Evolutionary conservation across 1,140 invertebrate genomes (phyloP).

Genomic region (Leptinotarsa defecta): DNA sequence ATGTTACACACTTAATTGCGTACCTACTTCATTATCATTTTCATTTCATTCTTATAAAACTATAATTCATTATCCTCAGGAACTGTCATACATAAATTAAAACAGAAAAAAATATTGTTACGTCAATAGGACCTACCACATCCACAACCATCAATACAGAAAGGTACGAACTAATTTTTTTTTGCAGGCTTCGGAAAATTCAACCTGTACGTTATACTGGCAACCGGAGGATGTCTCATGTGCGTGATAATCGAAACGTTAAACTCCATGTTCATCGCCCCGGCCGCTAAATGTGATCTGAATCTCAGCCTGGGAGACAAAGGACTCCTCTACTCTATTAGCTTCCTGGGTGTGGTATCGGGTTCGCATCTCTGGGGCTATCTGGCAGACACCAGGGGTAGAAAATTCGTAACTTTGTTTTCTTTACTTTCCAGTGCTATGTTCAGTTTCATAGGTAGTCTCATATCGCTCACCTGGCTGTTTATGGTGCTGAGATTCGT

Average conservation of each 20-base stretch:
- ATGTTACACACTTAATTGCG: too few relatives aligned
- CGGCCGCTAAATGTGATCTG: constrained; percentile 56
- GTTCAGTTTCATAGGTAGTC: constrained; percentile 62
- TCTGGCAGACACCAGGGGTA: constrained; percentile 52
- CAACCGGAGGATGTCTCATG: constrained; percentile 52
- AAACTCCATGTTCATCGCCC: constrained; percentile 55
- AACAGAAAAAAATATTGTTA: too few relatives aligned
- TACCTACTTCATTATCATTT: too few relatives aligned
- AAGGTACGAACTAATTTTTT: not conserved
- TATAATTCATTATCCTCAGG: too few relatives aligned
- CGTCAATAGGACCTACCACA: too few relatives aligned
- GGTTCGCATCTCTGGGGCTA: constrained; percentile 55
- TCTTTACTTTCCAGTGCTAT: constrained; percentile 64
- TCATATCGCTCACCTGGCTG: constrained; percentile 63
- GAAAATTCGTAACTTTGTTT: constrained; percentile 61
- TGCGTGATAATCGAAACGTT: constrained; percentile 53
- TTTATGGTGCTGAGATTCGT: constrained; percentile 65
- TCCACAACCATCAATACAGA: too few relatives aligned
- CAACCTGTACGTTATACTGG: constrained; percentile 49
- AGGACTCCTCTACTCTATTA: constrained; percentile 51
- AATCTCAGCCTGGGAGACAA: constrained; percentile 49
- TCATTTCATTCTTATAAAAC: too few relatives aligned
- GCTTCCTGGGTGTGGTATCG: constrained; percentile 52
- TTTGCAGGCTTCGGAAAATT: constrained; percentile 53
- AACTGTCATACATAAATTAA: too few relatives aligned